Conservation (phyloP, 2,888 invertebrate genomes). For the Parascotia fuliginaria region DNA sequence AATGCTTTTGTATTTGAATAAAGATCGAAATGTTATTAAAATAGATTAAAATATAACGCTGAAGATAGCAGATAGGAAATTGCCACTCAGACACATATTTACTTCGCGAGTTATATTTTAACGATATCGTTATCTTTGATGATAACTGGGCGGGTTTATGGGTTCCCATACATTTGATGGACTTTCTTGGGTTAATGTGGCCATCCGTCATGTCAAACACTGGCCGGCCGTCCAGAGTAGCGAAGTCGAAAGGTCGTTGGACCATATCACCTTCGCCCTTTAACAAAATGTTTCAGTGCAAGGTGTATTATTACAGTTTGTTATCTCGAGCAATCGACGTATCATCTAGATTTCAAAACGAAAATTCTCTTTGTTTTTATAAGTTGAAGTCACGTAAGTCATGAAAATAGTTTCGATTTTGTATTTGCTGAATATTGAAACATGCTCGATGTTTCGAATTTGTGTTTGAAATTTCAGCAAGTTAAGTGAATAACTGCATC, state of each 20-base stretch:
- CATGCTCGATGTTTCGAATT: not conserved
- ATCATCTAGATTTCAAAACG: conserved; percentile 24
- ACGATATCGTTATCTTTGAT: conserved; percentile 19
- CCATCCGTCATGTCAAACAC: conserved; percentile 20
- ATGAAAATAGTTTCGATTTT: no score
- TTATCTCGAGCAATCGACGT: conserved; percentile 27
- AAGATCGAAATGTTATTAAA: not conserved
- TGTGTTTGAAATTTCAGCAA: not conserved
- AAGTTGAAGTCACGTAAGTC: not conserved
- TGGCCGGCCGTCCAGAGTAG: conserved; percentile 4
- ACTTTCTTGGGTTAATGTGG: conserved; percentile 16
- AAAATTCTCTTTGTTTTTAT: conserved; percentile 14
- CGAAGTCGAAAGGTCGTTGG: conserved; percentile 24
- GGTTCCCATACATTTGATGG: conserved; percentile 22
- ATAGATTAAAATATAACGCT: not conserved
- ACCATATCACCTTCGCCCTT: conserved; percentile 18
- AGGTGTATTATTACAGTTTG: conserved; percentile 6
- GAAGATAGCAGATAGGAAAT: conserved; percentile 7
- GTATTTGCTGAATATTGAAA: not conserved
- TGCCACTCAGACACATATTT: conserved; percentile 5
- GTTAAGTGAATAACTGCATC: not conserved
- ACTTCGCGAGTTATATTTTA: conserved; percentile 19
- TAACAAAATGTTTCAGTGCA: conserved; percentile 8
- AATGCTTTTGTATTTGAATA: not conserved
- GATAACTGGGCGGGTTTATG: conserved; percentile 15